Base-by-base conservation (phyloP, 2,113 vertebrate genomes). In the Melanerpes formicivorus region DNA sequence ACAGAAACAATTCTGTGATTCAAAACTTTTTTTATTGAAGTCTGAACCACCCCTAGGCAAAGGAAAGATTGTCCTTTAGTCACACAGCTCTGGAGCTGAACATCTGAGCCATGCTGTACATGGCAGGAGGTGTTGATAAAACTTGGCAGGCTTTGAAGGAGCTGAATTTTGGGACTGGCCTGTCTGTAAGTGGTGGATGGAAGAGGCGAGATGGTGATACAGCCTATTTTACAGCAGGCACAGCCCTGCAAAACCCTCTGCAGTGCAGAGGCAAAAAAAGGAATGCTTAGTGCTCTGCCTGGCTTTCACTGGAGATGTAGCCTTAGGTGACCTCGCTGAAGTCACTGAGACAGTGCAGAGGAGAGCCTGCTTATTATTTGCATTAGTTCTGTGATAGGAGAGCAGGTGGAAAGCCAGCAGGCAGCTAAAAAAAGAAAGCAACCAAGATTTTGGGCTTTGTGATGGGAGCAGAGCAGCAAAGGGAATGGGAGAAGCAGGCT, bases 181-280 rank as follows among this genome's bases (percentile, higher is more conserved):
- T 70, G 16, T 54, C 74, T 77, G 11, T 65, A 71, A 63, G 29
- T 44, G 42, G 9, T 84, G 32, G 73, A 81, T 88, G 29, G 50
- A 80, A 10, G 23, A 80, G 60, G 46, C 37, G 42, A 76, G 55
- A 46, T 46, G 86, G 64, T 79, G 74, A 75, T 56, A 40, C 7
- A 30, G 30, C 30, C 23, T 73, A 52, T 37, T 87, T 84, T 52
- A 74, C 67, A 64, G 8, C 48, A 29, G 42, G 32, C 52, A 37
- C 32, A 90, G 37, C 58, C 48, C 67, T 90, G 86, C n/a, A 79
- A 84, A 95, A 59, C 29, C 12, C 83, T 91, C 87, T 89, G 75
- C 90, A 80, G 60, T 80, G 72, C 81, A 82, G 92, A 34, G 50
- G n/a, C 77, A n/a, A 65, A 26, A 29, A n/a, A 83, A 83, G 64